Evolutionary conservation across 1,140 invertebrate species (phyloP), one percentile per base, ranked within the genome.

Genomic region (Caenorhabditis latens): DNA sequence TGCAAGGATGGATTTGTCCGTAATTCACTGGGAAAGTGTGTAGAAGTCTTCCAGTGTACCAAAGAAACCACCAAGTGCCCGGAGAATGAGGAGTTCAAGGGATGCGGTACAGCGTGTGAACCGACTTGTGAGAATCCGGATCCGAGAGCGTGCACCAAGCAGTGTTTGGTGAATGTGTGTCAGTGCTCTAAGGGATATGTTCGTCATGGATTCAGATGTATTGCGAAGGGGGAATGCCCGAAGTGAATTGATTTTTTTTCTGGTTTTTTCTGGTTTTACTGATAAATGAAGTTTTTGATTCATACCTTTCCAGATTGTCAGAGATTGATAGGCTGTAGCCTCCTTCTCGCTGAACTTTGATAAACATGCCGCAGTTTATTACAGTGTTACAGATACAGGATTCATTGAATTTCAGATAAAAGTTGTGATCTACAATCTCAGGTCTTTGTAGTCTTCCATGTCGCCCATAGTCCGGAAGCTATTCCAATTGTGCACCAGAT

Each of bases 161-260:
- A 88, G 40, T 88, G 88, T n/a, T 16, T 84, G 0, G 75, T 88
- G 11, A 87, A 88, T 82, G 21, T 84, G 3, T 88, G 88, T 48
- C 79, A 88, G 43, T 88, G 88, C 79, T n/a, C 63, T 53, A 43
- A 55, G 11, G 88, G 88, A 21, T 86, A 87, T 24, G 85, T 88
- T 61, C 88, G 88, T 48, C 79, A 88, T 83, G 50, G 67, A 42
- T 6, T 50, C 82, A 21, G 19, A 63, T 88, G 88, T 46, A 82
- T 88, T 46, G 19, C 32, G n/a, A 42, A 75, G 55, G n/a, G 55
- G 13, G 43, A 88, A 19, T 88, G 88, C 43, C 83, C 85, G 19
- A 85, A 85, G 21, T 50, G 21, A 46, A 65, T 58, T 16, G 7
- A 24, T 32, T 9, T 65, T 4, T 21, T 43, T 46, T 24, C 19